Base-by-base conservation (phyloP, 2,797 vertebrate genomes). In the Phataginus tricuspis region DNA sequence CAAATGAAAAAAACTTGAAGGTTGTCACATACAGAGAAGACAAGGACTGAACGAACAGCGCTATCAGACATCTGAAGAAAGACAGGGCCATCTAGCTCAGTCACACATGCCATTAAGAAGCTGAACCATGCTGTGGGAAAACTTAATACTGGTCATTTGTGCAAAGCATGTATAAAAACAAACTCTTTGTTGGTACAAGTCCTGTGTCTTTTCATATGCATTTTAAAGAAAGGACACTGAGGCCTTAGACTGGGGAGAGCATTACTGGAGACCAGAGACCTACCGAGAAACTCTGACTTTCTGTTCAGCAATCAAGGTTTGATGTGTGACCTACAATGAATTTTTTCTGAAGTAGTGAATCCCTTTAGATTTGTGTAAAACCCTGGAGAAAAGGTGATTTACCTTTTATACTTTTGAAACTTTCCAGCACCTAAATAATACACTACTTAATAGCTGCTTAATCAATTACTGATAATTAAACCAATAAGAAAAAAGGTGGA, bases 391-490 rank as follows among this genome's bases (percentile, higher is more conserved):
- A n/a, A 77, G 7, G 51, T 90, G 14, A 68, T 84, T 86, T 93
- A 64, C 42, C 80, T 85, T 77, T 84, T 57, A 85, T 10, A 10
- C 59, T 66, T 94, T 94, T 66, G 5, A 84, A 90, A 37, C 25
- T 94, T 94, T 77, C 37, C 19, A 93, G 31, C 39, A 77, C 13
- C 19, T 61, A 63, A 91, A 34, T 85, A 34, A 53, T 71, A 66
- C 14, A 68, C n/a, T 86, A 66, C 7, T 72, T 79, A 80, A 29
- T 72, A 27, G 1, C 49, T 77, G 7, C 7, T 94, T 89, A 53
- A 69, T 93, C 87, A 86, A 59, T 74, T 89, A 37, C 57, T 84
- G 45, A 66, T 91, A 86, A 83, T 29, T 71, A 93, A 80, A 86
- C 25, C 53, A 93, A 31, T 42, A 86, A 74, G 42, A 87, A 93